A percentile compares a stretch with the other conserved stretches of the same genome.
Evolutionary conservation across 2,797 vertebrate genomes (phyloP).

Genomic region (Melanotaenia trifasciata): DNA sequence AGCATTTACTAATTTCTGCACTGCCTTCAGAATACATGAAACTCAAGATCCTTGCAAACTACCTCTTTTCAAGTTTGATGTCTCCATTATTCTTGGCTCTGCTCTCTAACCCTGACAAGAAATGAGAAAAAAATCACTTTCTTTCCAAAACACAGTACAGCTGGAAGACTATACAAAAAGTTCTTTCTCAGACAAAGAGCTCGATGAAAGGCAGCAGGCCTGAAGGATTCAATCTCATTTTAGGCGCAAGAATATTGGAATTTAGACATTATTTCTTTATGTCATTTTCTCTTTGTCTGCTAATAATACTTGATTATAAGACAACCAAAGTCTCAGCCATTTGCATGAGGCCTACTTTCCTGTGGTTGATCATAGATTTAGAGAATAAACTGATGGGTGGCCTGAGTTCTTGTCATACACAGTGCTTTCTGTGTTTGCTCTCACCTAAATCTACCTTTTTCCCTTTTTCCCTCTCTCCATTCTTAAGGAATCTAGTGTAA

Average conservation of each 20-base stretch:
- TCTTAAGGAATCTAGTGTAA: constrained; percentile 3
- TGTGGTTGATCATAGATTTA: constrained; percentile 54
- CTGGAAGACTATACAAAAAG: constrained; percentile 4
- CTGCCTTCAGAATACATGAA: neutral
- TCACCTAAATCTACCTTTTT: constrained; percentile 1
- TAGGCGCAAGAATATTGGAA: constrained; percentile 19
- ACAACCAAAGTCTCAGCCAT: constrained; percentile 40
- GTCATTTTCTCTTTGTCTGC: constrained; percentile 29
- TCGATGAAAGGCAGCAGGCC: constrained; percentile 10
- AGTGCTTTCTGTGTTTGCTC: constrained; percentile 3
- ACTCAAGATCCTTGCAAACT: neutral
- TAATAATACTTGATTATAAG: constrained; percentile 62
- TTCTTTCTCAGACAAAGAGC: constrained; percentile 6
- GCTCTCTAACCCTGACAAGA: constrained; percentile 22
- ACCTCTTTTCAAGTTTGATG: constrained; percentile 16
- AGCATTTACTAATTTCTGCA: neutral
- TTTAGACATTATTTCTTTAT: constrained; percentile 29
- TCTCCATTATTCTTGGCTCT: constrained; percentile 10
- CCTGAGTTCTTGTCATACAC: constrained; percentile 18
- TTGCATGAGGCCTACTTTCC: constrained; percentile 32
- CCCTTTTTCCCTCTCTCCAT: neutral
- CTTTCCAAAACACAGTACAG: constrained; percentile 1
- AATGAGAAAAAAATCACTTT: constrained; percentile 14
- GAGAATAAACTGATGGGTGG: constrained; percentile 20
- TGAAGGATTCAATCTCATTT: constrained; percentile 24